A percentile compares a stretch with the other conserved stretches of the same genome.
Conservation (phyloP, 2,113 vertebrate genomes). For the Toxotes chatareus region DNA sequence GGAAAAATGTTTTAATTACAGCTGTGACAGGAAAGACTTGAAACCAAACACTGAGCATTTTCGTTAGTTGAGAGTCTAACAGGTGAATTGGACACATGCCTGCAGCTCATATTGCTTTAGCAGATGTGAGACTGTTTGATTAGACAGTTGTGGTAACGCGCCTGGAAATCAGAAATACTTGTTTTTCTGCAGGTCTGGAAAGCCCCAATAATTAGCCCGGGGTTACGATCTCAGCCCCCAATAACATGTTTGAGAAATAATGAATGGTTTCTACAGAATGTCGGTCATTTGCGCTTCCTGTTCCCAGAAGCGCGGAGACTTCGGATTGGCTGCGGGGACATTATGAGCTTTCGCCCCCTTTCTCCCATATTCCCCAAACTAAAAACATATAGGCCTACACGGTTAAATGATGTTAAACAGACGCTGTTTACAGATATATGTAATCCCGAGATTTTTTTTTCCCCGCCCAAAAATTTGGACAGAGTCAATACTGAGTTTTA, state of each 20-base stretch:
- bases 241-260: slow-evolving; percentile 78
- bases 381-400: slow-evolving; percentile 63
- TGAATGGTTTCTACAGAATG: slow-evolving; percentile 77
- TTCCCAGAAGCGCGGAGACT: slow-evolving; percentile 68
- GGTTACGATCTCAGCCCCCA: slow-evolving; percentile 74
- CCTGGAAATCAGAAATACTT: slow-evolving; percentile 71
- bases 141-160: slow-evolving; percentile 67
- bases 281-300: slow-evolving; percentile 79
- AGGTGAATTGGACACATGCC: slow-evolving; percentile 75
- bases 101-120: slow-evolving; percentile 59
- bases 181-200: slow-evolving; percentile 75
- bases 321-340: slow-evolving; percentile 78
- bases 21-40: slow-evolving; percentile 28
- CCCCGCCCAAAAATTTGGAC: slow-evolving; percentile 13
- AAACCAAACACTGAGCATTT: slow-evolving; percentile 46
- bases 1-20: slow-evolving; percentile 50
- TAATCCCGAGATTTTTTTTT: slow-evolving; percentile 23
- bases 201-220: slow-evolving; percentile 77
- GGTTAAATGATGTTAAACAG: slow-evolving; percentile 78
- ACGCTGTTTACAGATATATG: slow-evolving; percentile 73
- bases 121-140: slow-evolving; percentile 74
- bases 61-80: slow-evolving; percentile 66
- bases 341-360: slow-evolving; percentile 73
- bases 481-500: slow-evolving; percentile 50
- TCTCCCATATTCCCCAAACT: slow-evolving; percentile 63